A percentile compares a stretch with the other conserved stretches of the same genome.
phyloP scores from a whole-genome alignment of 2,113 vertebrate species.

The Zosterops borbonicus region DNA sequence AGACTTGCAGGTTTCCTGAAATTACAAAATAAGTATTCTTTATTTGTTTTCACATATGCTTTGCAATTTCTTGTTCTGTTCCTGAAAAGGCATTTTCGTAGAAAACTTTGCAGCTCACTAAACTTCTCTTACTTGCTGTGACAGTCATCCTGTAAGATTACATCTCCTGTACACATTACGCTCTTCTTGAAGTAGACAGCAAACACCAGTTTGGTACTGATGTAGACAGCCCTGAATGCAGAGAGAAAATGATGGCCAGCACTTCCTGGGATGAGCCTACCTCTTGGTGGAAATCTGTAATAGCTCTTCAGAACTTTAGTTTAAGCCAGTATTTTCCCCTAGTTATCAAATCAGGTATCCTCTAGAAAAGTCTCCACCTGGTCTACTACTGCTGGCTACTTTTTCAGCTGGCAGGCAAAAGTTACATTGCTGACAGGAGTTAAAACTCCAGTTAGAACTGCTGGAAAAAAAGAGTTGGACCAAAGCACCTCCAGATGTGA shows the following conservation, averaged over 20 bases:
- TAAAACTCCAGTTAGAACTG: not conserved
- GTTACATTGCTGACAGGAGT: not conserved
- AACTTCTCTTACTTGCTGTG: not conserved
- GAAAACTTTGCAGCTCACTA: not conserved
- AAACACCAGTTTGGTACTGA: not conserved
- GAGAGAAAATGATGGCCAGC: not conserved
- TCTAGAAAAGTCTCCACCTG: not conserved
- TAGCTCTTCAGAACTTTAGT: not conserved
- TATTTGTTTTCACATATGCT: not conserved
- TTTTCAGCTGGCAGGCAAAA: not conserved
- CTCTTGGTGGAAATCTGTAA: not conserved
- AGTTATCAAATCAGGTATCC: not conserved
- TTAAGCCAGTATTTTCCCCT: not conserved
- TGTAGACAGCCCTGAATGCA: not conserved
- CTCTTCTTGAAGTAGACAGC: not conserved
- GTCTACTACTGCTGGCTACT: not conserved
- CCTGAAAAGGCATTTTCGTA: not conserved
- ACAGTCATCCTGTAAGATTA: not conserved
- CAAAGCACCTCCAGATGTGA: not conserved
- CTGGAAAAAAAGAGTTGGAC: not conserved
- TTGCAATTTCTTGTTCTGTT: not conserved
- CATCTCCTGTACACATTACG: not conserved
- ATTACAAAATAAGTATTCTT: not conserved
- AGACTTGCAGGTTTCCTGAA: not conserved
- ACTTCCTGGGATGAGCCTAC: not conserved